Conservation (phyloP, 1,140 invertebrate genomes). For the Euura saliciscinereae region DNA sequence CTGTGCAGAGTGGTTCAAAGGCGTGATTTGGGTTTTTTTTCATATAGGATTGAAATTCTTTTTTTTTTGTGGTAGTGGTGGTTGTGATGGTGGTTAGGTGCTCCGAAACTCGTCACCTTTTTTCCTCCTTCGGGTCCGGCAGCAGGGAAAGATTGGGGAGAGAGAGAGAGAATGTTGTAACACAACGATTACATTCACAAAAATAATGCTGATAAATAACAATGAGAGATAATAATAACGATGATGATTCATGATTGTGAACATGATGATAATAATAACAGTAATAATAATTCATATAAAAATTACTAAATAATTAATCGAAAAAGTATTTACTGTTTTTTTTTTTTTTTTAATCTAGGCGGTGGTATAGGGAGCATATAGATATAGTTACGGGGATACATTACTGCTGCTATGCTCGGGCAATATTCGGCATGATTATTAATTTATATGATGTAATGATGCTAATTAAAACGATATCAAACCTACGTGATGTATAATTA, state of each 20-base stretch:
- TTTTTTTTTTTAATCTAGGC: constrained; percentile 50
- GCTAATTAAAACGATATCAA: too few relatives aligned
- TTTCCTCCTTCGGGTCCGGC: constrained; percentile 70
- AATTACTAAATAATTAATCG: constrained; percentile 55
- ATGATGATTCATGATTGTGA: constrained; percentile 32
- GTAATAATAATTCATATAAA: constrained; percentile 43
- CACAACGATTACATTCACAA: constrained; percentile 63
- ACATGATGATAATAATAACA: constrained; percentile 42
- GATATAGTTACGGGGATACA: constrained; percentile 32
- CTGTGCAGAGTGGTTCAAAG: constrained; percentile 47
- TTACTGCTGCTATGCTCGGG: background rate
- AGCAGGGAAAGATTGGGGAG: constrained; percentile 67
- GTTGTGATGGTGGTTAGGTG: constrained; percentile 61
- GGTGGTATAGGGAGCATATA: constrained; percentile 58
- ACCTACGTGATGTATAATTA: too few relatives aligned
- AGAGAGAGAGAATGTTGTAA: constrained; percentile 60
- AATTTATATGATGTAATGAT: too few relatives aligned
- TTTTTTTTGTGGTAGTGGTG: constrained; percentile 50
- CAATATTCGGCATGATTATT: background rate
- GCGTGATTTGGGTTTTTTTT: constrained; percentile 46
- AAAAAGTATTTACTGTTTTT: constrained; percentile 6
- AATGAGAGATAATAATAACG: background rate
- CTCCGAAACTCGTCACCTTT: constrained; percentile 72
- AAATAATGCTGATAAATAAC: constrained; percentile 39
- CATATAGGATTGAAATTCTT: constrained; percentile 25